Evolutionary conservation across 2,113 vertebrate species (phyloP).

Genomic region (Cebidichthys violaceus): DNA sequence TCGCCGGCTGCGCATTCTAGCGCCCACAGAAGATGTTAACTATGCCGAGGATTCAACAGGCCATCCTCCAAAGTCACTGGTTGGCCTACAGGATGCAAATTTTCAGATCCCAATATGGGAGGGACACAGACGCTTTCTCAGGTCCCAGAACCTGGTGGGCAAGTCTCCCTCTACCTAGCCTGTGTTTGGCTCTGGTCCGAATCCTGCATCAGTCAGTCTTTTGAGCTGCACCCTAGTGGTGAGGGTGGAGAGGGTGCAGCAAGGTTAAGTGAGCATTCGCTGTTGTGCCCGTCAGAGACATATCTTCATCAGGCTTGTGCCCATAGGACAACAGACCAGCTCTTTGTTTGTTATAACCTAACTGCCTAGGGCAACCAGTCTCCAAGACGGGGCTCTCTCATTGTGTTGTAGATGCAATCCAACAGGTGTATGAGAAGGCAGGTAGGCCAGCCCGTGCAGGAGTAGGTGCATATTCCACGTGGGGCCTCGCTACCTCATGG

Average conservation of each 20-base stretch:
- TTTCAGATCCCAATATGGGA: not conserved
- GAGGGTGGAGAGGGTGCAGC: not conserved
- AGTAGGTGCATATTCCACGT: too few species aligned
- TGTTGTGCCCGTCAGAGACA: too few species aligned
- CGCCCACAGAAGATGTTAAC: too few species aligned
- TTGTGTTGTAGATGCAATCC: too few species aligned
- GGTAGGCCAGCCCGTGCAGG: too few species aligned
- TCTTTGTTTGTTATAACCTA: too few species aligned
- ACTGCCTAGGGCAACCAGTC: not conserved
- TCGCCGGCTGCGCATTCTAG: not conserved
- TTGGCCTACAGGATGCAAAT: not conserved
- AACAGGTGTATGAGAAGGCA: too few species aligned
- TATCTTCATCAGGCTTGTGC: too few species aligned
- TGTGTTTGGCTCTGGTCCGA: not conserved
- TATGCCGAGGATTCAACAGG: too few species aligned
- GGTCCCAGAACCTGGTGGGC: not conserved
- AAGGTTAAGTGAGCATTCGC: too few species aligned
- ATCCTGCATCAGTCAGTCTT: not conserved
- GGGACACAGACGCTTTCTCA: not conserved
- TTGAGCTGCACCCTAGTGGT: not conserved
- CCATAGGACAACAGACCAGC: too few species aligned
- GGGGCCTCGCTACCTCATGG: too few species aligned
- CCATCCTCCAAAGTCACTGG: not conserved
- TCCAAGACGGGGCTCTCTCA: not conserved
- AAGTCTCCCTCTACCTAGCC: not conserved